Base-by-base conservation (phyloP, 2,888 invertebrate genomes). In the Clepsis dumicolana region DNA sequence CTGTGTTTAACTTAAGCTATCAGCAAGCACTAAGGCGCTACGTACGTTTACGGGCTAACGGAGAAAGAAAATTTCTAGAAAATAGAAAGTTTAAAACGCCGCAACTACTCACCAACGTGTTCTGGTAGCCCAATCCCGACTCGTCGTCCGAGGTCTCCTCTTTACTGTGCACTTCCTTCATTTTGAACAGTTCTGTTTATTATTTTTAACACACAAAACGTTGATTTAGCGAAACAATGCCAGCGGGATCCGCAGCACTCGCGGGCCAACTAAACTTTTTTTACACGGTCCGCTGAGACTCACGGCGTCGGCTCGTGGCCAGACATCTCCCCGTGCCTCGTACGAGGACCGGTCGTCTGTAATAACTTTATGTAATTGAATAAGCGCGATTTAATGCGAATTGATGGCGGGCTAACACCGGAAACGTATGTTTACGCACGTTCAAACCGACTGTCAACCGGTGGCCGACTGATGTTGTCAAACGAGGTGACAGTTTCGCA, bases 111-210 rank as follows among this genome's bases (percentile, higher is more conserved):
- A 96, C 95, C 95, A 96, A 94, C 53, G 96, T 95, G 77, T 95
- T 95, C 83, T 96, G 95, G 79, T 96, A 96, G 62, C 96, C 96
- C 80, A 96, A 88, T 70, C 96, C 96, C 70, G 95, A 91, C 75
- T 95, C 95, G 77, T 95, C 95, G 78, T 95, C 94, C 1, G 93
- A 94, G 38, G 86, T 90, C 73, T 94, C 94, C 18, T 93, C 92
- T 72, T 91, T 92, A 62, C 75, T 80, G 60, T 80, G 81, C 59
- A 83, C 70, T 65, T 83, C 84, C 84, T 90, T 93, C 93, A 93
- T 93, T 69, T 75, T 83, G 73, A 74, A 76, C 75, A 72, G 76
- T 74, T 76, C 76, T 80, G 79, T 82, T 79, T 75, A 71, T 70
- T 53, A 71, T 78, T 72, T 75, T 71, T 73, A 79, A 78, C 84